A percentile compares a stretch with the other conserved stretches of the same genome.
Conservation (phyloP, 2,113 vertebrate species). For the Leucosticte australis region DNA sequence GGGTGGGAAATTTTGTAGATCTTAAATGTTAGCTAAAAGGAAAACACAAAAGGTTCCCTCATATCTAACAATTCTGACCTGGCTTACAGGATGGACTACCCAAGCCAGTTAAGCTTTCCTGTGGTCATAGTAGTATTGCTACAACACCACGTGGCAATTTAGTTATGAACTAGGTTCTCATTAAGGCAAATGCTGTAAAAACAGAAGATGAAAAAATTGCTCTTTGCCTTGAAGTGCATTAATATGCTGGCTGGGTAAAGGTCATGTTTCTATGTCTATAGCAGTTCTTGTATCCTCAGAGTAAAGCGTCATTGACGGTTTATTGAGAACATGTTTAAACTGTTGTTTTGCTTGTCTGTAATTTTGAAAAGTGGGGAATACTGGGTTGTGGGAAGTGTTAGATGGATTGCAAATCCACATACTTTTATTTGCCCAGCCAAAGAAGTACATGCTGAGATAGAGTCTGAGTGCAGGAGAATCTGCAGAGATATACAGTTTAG, state of each 20-base stretch:
- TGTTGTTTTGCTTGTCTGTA: background rate
- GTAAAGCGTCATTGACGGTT: background rate
- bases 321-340: slow-evolving; percentile 18
- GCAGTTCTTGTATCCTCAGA: background rate
- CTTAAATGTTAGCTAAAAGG: background rate
- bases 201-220: background rate
- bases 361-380: background rate
- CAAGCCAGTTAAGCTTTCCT: background rate
- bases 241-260: background rate
- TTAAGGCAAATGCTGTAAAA: background rate
- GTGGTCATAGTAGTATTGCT: background rate
- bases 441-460: background rate
- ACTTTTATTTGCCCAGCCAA: background rate
- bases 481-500: background rate
- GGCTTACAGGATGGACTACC: background rate
- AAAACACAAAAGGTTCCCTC: background rate
- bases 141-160: background rate
- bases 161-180: background rate
- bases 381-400: background rate
- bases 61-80: background rate
- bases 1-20: background rate
- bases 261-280: background rate
- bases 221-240: background rate
- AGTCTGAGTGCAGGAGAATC: background rate
- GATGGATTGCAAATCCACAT: background rate